These are phyloP conservation scores for Geopemphigus sp. DNA, from an alignment of 1,140 invertebrate genomes.

Conservation along the genomic window DNA sequence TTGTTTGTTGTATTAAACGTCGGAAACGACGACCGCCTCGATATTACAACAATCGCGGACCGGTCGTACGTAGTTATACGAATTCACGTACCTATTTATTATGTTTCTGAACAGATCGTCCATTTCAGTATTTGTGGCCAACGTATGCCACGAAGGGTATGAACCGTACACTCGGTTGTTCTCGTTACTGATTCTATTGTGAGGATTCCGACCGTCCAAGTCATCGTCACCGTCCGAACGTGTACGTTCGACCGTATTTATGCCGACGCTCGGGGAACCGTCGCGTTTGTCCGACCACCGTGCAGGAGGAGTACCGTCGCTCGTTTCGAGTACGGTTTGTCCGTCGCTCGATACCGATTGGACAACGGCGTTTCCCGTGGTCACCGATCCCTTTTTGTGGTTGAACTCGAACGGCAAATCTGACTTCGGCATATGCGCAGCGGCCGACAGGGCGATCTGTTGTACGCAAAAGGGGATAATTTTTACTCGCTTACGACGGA, in stretches of 20 bases:
- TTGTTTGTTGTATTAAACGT: no score
- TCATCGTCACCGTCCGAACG: no score
- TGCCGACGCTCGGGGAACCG: background rate
- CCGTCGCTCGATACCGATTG: constrained; percentile 6
- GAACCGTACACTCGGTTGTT: background rate
- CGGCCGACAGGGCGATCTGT: background rate
- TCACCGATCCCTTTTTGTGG: background rate
- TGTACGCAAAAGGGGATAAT: background rate
- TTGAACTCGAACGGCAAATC: constrained; percentile 16
- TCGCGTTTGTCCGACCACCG: background rate
- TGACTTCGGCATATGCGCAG: background rate
- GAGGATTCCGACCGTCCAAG: no score
- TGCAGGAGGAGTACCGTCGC: background rate
- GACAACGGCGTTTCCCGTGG: background rate
- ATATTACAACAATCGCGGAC: no score
- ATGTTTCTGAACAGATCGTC: no score
- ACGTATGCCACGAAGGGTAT: background rate
- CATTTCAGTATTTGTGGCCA: no score
- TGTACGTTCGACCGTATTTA: background rate
- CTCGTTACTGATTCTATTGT: no score
- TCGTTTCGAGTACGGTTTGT: background rate
- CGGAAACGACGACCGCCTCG: no score
- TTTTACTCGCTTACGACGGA: no score
- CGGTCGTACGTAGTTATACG: no score
- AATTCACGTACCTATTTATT: no score